These are phyloP conservation scores for Germaria angustata DNA, from an alignment of 2,888 invertebrate species.

Conservation along the genomic window DNA sequence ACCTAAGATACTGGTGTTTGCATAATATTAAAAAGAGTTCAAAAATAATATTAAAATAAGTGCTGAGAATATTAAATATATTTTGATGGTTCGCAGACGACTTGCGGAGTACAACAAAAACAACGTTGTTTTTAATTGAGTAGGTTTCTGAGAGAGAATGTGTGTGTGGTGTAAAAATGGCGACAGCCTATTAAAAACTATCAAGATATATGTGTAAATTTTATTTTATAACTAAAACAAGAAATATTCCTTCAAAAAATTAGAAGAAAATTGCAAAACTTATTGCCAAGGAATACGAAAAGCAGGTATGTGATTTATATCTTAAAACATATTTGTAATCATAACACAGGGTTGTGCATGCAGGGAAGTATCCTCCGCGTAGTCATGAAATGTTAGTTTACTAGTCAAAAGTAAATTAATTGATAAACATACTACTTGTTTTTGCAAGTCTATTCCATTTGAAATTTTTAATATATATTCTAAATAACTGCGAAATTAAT, in stretches of 20 bases:
- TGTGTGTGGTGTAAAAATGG: conserved; percentile 62
- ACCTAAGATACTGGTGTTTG: not conserved
- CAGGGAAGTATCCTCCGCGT: not conserved
- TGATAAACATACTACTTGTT: too few relatives aligned
- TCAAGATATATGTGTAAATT: not conserved
- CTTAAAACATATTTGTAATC: not conserved
- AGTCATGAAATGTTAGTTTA: not conserved
- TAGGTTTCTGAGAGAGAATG: conserved; percentile 7
- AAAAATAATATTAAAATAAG: not conserved
- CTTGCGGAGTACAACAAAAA: conserved; percentile 54
- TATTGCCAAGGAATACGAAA: conserved; percentile 2
- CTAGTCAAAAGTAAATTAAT: too few relatives aligned
- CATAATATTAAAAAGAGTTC: not conserved
- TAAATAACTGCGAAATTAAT: too few relatives aligned
- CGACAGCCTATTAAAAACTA: conserved; percentile 56
- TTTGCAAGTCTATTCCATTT: too few relatives aligned
- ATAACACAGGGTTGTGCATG: conserved; percentile 27
- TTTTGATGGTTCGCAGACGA: conserved; percentile 27
- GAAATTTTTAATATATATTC: too few relatives aligned
- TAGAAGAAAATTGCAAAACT: not conserved
- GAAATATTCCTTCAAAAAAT: not conserved
- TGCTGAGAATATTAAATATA: not conserved
- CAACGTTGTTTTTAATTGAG: conserved; percentile 60
- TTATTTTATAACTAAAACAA: not conserved
- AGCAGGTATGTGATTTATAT: conserved; percentile 42